Evolutionary conservation across 2,888 invertebrate genomes (phyloP).

Genomic region (Geophilus truncorum): DNA sequence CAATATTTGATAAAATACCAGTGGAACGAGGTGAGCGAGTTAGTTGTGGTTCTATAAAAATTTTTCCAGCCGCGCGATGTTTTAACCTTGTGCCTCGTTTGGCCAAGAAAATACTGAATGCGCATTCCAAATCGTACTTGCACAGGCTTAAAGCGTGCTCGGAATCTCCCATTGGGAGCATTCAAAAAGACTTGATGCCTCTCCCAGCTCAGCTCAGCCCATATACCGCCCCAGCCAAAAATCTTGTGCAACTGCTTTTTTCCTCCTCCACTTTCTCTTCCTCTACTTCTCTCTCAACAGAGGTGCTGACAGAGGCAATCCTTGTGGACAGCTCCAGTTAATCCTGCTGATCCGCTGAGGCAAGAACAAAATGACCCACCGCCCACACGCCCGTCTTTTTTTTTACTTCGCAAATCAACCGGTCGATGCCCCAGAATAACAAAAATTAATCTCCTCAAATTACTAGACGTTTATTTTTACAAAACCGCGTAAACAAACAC

Average conservation of each 20-base stretch:
- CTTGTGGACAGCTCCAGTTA: constrained; percentile 24
- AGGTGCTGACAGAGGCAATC: constrained; percentile 13
- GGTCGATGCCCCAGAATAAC: not conserved
- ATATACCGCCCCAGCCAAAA: not conserved
- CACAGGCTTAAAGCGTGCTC: constrained; percentile 3
- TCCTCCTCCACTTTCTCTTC: too few relatives aligned
- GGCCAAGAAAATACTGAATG: not conserved
- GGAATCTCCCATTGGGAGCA: constrained; percentile 13
- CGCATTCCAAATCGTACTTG: constrained; percentile 10
- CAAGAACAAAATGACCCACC: not conserved
- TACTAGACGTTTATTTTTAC: too few relatives aligned
- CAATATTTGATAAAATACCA: not conserved
- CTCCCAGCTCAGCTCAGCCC: not conserved
- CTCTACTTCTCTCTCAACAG: not conserved
- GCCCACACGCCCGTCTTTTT: not conserved
- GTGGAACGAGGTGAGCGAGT: constrained; percentile 14
- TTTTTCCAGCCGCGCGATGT: not conserved
- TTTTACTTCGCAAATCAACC: not conserved
- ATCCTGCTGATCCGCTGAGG: not conserved
- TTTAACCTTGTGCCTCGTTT: constrained; percentile 6
- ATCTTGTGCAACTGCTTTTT: constrained; percentile 11
- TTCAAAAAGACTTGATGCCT: not conserved
- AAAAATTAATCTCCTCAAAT: too few relatives aligned
- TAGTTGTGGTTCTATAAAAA: not conserved
- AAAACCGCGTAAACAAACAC: too few relatives aligned